These are phyloP conservation scores for Marmota flaviventris DNA, from an alignment of 2,113 vertebrate species.

Conservation along the genomic window DNA sequence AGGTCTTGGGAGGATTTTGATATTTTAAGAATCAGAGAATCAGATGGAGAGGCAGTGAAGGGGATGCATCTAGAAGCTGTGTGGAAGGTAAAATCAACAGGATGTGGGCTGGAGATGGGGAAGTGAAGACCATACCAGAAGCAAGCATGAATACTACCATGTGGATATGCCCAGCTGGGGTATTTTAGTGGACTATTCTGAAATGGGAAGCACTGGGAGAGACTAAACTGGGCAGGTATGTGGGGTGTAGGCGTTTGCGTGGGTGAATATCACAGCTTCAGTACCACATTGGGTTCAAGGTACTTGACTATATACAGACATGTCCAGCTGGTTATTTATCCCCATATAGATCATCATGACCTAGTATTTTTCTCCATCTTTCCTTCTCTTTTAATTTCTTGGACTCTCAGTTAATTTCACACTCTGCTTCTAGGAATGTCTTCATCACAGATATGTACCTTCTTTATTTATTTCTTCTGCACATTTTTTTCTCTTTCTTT, in stretches of 20 bases:
- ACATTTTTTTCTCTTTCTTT: background rate
- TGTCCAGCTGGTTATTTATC: background rate
- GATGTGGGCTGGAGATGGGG: background rate
- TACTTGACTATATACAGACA: background rate
- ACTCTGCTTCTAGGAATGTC: background rate
- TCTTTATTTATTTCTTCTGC: background rate
- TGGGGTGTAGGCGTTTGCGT: fast-evolving
- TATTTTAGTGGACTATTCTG: background rate
- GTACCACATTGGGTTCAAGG: background rate
- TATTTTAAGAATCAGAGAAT: background rate
- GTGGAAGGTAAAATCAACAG: background rate
- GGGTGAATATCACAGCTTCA: background rate
- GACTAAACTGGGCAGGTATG: background rate
- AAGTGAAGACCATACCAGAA: fast-evolving
- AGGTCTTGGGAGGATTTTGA: background rate
- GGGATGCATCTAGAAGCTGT: background rate
- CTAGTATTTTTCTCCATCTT: background rate
- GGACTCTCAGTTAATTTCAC: background rate
- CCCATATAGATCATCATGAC: background rate
- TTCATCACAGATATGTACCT: background rate
- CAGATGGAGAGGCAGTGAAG: background rate
- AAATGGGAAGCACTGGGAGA: background rate
- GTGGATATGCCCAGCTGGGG: background rate
- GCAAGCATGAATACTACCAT: fast-evolving
- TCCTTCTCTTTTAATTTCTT: background rate